Base-by-base conservation (phyloP, 1,140 invertebrate species). In the Heliconius nattereri region DNA sequence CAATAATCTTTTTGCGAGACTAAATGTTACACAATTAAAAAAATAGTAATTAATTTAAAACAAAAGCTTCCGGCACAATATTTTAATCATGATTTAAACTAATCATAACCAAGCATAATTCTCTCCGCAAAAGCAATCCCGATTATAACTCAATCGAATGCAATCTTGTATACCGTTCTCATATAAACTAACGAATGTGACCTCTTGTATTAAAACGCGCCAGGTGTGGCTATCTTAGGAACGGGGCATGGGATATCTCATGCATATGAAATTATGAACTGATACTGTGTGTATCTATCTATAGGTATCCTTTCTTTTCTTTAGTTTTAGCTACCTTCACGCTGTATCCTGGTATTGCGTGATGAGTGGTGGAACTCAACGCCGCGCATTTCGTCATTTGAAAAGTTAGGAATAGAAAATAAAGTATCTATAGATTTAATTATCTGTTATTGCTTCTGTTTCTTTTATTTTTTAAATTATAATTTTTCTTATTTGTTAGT, bases 141-240 rank as follows among this genome's bases (percentile, higher is more conserved):
- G 23, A 66, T 66, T 66, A 66, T 66, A 66, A 66, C 60, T 66
- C 60, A 66, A 66, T 60, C 57, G 57, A 16, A 60, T 60, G 57
- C n/a, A 60, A 60, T 66, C 60, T 66, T 26, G 60, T 66, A 26
- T 66, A 66, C 26, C 60, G 60, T 66, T 66, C 26, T 66, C 60
- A 66, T 66, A 66, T 66, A 66, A 66, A 66, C 60, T 66, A 66
- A 66, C 60, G 60, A 66, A 66, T 66, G 11, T 66, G 60, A 66
- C 60, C 60, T n/a, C 60, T 66, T 19, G 60, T 66, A 29, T 66
- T 66, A 66, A 29, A 66, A 66, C 60, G 26, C 23, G 60, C 26
- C 60, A 66, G 60, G 60, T 66, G 60, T 66, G 16, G 23, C 60
- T 29, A 29, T 66, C 23, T 29, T 66, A 26, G 16, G 26, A 66